Evolutionary conservation across 1,140 invertebrate genomes (phyloP), one percentile per base, ranked within the genome.

Genomic region (Melitaea cinxia): DNA sequence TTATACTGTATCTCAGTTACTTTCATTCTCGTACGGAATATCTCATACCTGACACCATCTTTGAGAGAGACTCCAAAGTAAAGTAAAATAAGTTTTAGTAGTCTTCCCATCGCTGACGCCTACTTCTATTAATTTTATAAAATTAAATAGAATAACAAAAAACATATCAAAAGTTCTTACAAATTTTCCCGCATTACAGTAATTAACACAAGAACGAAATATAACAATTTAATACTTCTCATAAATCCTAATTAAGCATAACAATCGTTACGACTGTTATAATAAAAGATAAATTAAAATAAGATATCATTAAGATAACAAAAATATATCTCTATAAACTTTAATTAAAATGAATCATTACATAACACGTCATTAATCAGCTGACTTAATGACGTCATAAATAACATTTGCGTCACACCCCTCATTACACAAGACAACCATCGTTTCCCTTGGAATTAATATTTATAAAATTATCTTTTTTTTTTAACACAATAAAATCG

Each of bases 241-340:
- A 17, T 42, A 42, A 42, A 42, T 42, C 37, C 15, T 42, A 42
- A 42, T 42, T 42, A 42, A 42, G 37, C 37, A 42, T 42, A 42
- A 42, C 37, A 17, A 42, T 42, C 14, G 17, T 42, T 17, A 7
- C 35, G 37, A 19, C 37, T 42, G 10, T 9, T 14, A 42, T 42
- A 3, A 9, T 12, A 42, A 42, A 17, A 42, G 37, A 19, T 42
- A 42, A n/a, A n/a, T n/a, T 6, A 42, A 15, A 37, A 15, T 14
- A 37, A 37, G 35, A 37, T 37, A 37, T 0, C 35, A 37, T 42
- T 17, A 19, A 42, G 37, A 42, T 42, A 42, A 17, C 37, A 42
- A 6, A 17, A 42, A 42, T 42, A 42, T 42, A 42, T 17, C 15
- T 17, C 17, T 17, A 39, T 39, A 39, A 15, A 15, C 17, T 39